These are phyloP conservation scores for Graphium colonna DNA, from an alignment of 2,888 invertebrate genomes.

Conservation along the genomic window DNA sequence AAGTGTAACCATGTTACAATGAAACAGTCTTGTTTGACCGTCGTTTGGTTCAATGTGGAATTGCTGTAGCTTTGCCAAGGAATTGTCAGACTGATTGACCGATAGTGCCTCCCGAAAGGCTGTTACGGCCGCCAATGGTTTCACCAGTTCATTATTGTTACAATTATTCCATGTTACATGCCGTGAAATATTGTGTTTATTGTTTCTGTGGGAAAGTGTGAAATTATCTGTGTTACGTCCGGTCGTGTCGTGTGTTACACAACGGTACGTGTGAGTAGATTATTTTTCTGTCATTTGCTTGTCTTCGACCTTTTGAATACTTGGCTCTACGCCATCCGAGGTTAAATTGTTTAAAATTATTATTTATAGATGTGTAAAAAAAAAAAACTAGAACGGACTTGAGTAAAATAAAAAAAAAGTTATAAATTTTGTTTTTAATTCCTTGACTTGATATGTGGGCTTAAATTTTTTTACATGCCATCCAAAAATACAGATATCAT, in stretches of 20 bases:
- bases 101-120: not conserved
- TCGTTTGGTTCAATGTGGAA: not conserved
- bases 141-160: not conserved
- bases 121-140: not conserved
- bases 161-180: not conserved
- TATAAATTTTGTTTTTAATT: too few species aligned
- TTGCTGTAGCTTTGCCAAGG: slow-evolving; percentile 10
- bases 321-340: slow-evolving; percentile 17
- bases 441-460: too few species aligned
- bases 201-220: slow-evolving; percentile 1
- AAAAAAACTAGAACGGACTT: too few species aligned
- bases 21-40: not conserved
- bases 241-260: slow-evolving; percentile 9
- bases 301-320: slow-evolving; percentile 17
- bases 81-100: slow-evolving; percentile 4
- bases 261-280: slow-evolving; percentile 15
- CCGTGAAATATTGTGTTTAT: not conserved
- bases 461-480: too few species aligned
- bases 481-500: too few species aligned
- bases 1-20: not conserved
- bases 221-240: too few species aligned
- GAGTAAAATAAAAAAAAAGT: too few species aligned
- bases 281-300: slow-evolving; percentile 11
- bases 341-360: slow-evolving; percentile 12
- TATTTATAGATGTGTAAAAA: too few species aligned